Conservation (phyloP, 2,113 vertebrate genomes). For the Microcebus murinus region DNA sequence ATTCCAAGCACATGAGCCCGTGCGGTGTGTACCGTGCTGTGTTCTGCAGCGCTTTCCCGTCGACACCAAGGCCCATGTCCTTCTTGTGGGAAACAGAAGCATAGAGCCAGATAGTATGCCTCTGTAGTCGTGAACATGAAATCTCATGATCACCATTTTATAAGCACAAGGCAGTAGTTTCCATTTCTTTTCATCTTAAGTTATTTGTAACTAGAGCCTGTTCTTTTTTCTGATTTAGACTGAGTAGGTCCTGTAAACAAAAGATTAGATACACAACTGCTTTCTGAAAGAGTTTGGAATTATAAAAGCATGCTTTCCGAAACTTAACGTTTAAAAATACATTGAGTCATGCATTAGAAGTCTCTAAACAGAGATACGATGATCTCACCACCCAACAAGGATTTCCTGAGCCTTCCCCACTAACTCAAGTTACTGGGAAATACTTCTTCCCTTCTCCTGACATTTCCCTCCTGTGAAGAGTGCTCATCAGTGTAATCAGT, state of each 20-base stretch:
- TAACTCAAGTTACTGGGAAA: neutral
- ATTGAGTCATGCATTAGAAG: neutral
- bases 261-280: neutral
- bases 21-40: rapidly evolving
- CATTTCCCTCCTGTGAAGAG: neutral
- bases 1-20: rapidly evolving
- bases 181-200: slow-evolving; percentile 14
- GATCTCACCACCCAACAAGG: neutral
- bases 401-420: neutral
- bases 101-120: neutral
- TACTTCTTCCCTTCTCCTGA: neutral
- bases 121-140: neutral
- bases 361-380: neutral
- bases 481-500: neutral
- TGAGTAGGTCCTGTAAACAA: neutral
- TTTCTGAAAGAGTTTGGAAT: slow-evolving; percentile 1
- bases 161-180: neutral
- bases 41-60: neutral
- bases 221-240: neutral
- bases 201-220: neutral
- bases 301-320: neutral
- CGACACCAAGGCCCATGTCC: neutral
- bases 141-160: neutral
- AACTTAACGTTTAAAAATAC: neutral
- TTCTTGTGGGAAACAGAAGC: neutral